phyloP scores from a whole-genome alignment of 2,113 vertebrate genomes.

The Pyrgilauda ruficollis region DNA sequence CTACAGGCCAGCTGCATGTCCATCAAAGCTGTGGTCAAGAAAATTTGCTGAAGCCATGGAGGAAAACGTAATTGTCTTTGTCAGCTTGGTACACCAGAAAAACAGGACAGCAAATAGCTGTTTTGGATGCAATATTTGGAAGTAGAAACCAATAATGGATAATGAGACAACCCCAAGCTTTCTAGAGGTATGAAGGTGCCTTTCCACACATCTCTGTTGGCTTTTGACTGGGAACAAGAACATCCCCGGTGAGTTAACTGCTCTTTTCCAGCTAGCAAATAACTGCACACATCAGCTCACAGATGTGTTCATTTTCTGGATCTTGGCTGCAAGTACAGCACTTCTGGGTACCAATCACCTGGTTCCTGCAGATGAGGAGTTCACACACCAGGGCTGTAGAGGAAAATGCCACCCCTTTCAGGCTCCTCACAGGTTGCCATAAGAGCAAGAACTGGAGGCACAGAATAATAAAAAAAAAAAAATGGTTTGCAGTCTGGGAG shows the following conservation, averaged over 20 bases:
- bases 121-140: background rate
- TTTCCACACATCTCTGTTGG: background rate
- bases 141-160: background rate
- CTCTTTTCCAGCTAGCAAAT: background rate
- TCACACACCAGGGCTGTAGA: background rate
- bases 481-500: conserved; percentile 31
- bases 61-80: background rate
- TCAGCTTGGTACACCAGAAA: background rate
- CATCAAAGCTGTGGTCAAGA: background rate
- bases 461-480: background rate
- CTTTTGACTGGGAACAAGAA: background rate
- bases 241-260: background rate
- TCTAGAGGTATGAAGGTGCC: background rate
- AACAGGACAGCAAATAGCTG: background rate
- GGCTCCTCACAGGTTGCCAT: background rate
- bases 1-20: background rate
- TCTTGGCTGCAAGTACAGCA: background rate
- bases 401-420: conserved; percentile 16
- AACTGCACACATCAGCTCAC: background rate
- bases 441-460: conserved; percentile 40
- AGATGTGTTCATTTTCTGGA: background rate
- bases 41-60: background rate
- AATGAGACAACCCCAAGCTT: background rate
- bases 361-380: conserved; percentile 44
- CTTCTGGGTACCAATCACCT: background rate